phyloP scores from a whole-genome alignment of 2,797 vertebrate species.

The Emydoidea blandingii region DNA sequence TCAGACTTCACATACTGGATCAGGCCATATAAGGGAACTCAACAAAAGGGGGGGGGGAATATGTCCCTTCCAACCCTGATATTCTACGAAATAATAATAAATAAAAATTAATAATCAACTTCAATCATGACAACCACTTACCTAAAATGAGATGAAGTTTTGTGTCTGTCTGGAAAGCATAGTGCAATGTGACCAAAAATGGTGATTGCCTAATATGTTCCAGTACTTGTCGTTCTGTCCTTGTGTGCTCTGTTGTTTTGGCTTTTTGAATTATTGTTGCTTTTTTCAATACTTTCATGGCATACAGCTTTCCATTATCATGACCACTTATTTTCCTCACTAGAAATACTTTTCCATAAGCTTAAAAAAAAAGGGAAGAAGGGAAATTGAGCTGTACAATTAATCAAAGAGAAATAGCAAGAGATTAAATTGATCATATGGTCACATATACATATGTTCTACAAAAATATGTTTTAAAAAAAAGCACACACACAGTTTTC shows the following conservation, averaged over 20 bases:
- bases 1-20: background rate
- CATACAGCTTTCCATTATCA: slow-evolving; percentile 94
- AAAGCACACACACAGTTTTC: background rate
- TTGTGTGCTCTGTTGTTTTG: slow-evolving; percentile 96
- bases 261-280: slow-evolving; percentile 98
- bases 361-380: slow-evolving; percentile 73
- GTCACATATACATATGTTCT: background rate
- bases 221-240: slow-evolving; percentile 94
- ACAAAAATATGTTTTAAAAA: background rate
- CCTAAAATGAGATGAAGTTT: slow-evolving; percentile 99
- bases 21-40: background rate
- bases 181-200: slow-evolving; percentile 96
- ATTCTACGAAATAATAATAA: background rate
- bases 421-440: background rate
- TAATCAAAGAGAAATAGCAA: background rate
- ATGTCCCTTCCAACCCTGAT: too few relatives aligned
- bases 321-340: slow-evolving; percentile 98
- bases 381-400: background rate
- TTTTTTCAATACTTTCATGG: slow-evolving; percentile 99
- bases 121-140: slow-evolving; percentile 72
- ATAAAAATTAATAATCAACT: background rate
- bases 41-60: background rate
- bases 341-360: slow-evolving; percentile 97
- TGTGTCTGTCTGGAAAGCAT: slow-evolving; percentile 98
- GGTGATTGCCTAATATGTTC: slow-evolving; percentile 97